A percentile compares a stretch with the other conserved stretches of the same genome.
Conservation (phyloP, 2,113 vertebrate species). For the Hipposideros armiger region DNA sequence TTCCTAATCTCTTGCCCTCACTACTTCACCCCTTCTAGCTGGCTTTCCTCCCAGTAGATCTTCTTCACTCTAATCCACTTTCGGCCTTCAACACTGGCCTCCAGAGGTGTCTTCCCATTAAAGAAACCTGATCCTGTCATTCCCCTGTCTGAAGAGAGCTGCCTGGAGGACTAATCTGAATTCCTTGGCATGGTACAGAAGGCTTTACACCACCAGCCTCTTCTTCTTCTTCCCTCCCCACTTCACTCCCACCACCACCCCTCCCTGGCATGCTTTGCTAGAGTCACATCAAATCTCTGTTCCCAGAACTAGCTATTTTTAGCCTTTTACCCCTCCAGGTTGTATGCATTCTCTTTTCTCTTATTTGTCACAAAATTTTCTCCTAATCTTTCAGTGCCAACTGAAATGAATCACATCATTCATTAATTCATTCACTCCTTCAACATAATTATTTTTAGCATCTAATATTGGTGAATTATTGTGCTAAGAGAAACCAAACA, state of each 20-base stretch:
- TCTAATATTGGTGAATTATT: not conserved
- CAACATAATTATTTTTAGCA: constrained; percentile 6
- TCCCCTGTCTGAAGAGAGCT: not conserved
- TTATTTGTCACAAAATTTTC: not conserved
- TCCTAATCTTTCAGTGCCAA: not conserved
- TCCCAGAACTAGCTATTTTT: not conserved
- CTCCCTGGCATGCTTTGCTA: not conserved
- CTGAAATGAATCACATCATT: not conserved
- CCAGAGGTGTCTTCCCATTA: not conserved
- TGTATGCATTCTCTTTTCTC: not conserved
- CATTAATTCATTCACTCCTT: constrained; percentile 28
- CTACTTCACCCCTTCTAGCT: not conserved
- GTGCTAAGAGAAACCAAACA: not conserved
- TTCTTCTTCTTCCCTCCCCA: not conserved
- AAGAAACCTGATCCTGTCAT: not conserved
- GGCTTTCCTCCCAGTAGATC: too few relatives aligned
- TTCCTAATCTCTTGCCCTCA: not conserved
- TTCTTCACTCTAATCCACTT: not conserved
- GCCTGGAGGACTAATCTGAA: not conserved
- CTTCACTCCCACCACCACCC: not conserved
- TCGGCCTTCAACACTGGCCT: not conserved
- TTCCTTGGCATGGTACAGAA: not conserved
- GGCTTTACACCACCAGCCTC: not conserved
- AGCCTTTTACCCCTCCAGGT: not conserved
- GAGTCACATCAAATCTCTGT: not conserved